Percentiles rank a stretch among this genome's conserved stretches.
phyloP scores from a whole-genome alignment of 2,797 vertebrate species.

The Catostomus latipinnis region DNA sequence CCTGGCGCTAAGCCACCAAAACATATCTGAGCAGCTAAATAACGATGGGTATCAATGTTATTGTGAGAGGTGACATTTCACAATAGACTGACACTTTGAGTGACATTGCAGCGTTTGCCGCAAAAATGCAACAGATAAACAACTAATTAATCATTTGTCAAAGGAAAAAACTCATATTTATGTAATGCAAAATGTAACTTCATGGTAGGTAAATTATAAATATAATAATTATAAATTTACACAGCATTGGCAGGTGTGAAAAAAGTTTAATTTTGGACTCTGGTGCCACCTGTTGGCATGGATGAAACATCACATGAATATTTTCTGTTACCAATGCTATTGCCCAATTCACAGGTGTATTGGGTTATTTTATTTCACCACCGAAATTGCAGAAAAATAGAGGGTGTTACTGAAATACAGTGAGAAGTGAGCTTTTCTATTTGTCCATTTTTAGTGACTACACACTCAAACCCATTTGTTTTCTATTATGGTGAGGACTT shows the following conservation, averaged over 20 bases:
- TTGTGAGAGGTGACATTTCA: background rate
- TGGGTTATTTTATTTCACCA: no score
- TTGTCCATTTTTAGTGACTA: background rate
- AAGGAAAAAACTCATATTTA: no score
- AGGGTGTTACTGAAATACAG: no score
- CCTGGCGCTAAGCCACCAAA: background rate
- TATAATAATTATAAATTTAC: background rate
- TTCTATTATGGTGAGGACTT: no score
- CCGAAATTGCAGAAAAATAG: no score
- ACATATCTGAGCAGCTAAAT: background rate
- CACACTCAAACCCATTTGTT: background rate
- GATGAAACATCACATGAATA: no score
- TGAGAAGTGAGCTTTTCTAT: no score
- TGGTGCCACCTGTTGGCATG: background rate
- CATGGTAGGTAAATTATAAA: background rate
- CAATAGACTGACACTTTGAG: background rate
- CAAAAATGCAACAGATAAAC: background rate
- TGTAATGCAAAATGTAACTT: background rate
- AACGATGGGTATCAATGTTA: no score
- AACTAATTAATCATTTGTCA: background rate
- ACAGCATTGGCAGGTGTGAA: background rate
- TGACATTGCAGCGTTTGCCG: no score
- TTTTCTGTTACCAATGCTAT: no score
- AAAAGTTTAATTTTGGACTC: background rate
- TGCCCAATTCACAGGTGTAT: no score